phyloP scores from a whole-genome alignment of 2,888 invertebrate species.

The Eubasilissa splendida region DNA sequence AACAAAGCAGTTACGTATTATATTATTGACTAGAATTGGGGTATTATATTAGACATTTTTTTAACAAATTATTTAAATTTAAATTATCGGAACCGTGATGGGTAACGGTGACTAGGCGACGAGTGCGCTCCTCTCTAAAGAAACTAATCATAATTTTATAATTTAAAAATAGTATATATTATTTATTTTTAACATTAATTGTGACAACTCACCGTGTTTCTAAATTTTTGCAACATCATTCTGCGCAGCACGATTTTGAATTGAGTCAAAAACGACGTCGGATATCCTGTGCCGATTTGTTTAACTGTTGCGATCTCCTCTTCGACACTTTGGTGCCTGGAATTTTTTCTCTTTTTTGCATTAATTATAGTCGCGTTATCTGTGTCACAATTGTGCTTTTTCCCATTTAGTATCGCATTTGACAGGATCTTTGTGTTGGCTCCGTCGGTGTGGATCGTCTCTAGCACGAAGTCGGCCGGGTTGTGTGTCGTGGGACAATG shows the following conservation, averaged over 20 bases:
- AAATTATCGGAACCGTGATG: no score
- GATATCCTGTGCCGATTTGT: constrained; percentile 68
- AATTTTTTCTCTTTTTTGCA: constrained; percentile 64
- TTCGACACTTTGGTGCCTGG: constrained; percentile 68
- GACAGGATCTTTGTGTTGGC: constrained; percentile 62
- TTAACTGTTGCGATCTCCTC: constrained; percentile 69
- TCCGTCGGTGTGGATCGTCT: constrained; percentile 63
- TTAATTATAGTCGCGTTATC: constrained; percentile 12
- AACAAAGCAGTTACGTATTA: no score
- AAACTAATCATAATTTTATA: no score
- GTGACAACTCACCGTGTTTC: constrained; percentile 69
- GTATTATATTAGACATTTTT: no score
- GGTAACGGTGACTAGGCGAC: no score
- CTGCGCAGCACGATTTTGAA: constrained; percentile 71
- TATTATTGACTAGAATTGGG: no score
- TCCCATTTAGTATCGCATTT: constrained; percentile 65
- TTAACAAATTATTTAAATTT: no score
- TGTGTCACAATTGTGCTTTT: constrained; percentile 60
- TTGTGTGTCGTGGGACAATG: constrained; percentile 86
- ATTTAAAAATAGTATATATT: no score
- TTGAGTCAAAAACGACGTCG: constrained; percentile 72
- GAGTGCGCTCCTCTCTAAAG: no score
- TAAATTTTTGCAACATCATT: constrained; percentile 72
- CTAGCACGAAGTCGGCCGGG: constrained; percentile 82
- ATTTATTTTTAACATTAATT: no score